phyloP scores from a whole-genome alignment of 2,888 invertebrate genomes.

The Onchidella celtica region DNA sequence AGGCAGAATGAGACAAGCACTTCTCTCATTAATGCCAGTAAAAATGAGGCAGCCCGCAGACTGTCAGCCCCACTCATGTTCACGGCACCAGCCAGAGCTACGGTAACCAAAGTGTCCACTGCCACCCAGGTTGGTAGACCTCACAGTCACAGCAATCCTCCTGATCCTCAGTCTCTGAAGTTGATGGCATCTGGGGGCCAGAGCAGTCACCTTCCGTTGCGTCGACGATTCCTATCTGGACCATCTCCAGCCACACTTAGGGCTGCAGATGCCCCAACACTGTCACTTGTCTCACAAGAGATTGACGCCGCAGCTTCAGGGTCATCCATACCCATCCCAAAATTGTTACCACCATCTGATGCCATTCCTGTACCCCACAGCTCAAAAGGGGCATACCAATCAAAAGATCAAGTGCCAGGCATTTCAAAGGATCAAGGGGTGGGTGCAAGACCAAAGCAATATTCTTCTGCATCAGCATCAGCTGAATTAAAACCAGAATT shows the following conservation, averaged over 20 bases:
- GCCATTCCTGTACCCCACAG: background rate
- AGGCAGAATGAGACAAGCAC: slow-evolving; percentile 29
- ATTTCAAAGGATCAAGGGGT: background rate
- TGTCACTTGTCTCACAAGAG: slow-evolving; percentile 24
- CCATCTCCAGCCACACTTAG: slow-evolving; percentile 71
- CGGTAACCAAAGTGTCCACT: slow-evolving; percentile 43
- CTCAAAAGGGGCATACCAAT: background rate
- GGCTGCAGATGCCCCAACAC: slow-evolving; percentile 66
- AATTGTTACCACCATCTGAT: slow-evolving; percentile 33
- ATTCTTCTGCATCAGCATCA: slow-evolving; percentile 7
- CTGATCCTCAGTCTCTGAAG: slow-evolving; percentile 18
- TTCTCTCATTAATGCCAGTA: slow-evolving; percentile 30
- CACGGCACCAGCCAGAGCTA: slow-evolving; percentile 12
- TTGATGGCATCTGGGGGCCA: background rate
- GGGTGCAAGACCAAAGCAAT: slow-evolving; percentile 38
- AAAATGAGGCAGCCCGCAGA: slow-evolving; percentile 29
- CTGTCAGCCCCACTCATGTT: slow-evolving; percentile 41
- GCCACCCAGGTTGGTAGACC: slow-evolving; percentile 42
- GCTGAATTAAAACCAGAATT: slow-evolving; percentile 28
- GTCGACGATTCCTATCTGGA: slow-evolving; percentile 50
- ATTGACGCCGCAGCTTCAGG: slow-evolving; percentile 11
- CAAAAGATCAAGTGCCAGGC: slow-evolving; percentile 11
- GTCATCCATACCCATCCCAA: slow-evolving; percentile 14
- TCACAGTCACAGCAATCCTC: slow-evolving; percentile 28
- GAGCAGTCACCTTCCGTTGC: slow-evolving; percentile 37